phyloP scores from a whole-genome alignment of 2,797 vertebrate genomes.

The Geotrypetes seraphini region DNA sequence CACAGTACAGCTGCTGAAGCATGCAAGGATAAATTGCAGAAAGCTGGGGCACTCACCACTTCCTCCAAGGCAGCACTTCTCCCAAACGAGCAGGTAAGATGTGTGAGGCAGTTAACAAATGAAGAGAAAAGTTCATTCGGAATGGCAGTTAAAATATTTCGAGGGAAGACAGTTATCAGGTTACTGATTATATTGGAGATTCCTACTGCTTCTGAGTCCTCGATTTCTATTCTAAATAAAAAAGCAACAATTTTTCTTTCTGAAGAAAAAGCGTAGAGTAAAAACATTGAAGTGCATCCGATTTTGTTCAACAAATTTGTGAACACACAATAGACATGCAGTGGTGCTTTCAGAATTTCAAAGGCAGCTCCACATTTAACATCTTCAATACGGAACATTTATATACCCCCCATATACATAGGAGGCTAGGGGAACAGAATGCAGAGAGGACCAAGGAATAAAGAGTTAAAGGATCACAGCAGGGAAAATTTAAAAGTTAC shows the following conservation, averaged over 20 bases:
- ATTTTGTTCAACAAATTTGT: no score
- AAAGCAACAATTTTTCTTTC: constrained; percentile 16
- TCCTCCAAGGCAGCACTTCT: constrained; percentile 94
- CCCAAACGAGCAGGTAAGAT: constrained; percentile 95
- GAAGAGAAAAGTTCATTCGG: constrained; percentile 93
- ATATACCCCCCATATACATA: not conserved
- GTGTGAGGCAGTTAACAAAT: constrained; percentile 93
- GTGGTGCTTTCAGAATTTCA: no score
- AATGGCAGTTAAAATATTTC: constrained; percentile 83
- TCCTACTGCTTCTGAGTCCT: constrained; percentile 95
- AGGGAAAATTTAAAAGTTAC: no score
- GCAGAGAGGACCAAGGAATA: no score
- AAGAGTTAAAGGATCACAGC: no score
- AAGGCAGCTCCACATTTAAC: no score
- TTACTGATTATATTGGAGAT: constrained; percentile 97
- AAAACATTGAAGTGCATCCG: no score
- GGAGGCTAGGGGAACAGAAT: no score
- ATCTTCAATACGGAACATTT: no score
- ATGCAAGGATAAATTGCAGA: no score
- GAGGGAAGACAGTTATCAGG: constrained; percentile 91
- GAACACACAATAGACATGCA: no score
- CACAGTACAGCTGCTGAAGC: no score
- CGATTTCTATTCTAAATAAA: constrained; percentile 86
- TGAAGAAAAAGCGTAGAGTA: not conserved
- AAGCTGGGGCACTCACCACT: constrained; percentile 87